Evolutionary conservation across 2,113 vertebrate species (phyloP).

Genomic region (Rhinoderma darwinii): DNA sequence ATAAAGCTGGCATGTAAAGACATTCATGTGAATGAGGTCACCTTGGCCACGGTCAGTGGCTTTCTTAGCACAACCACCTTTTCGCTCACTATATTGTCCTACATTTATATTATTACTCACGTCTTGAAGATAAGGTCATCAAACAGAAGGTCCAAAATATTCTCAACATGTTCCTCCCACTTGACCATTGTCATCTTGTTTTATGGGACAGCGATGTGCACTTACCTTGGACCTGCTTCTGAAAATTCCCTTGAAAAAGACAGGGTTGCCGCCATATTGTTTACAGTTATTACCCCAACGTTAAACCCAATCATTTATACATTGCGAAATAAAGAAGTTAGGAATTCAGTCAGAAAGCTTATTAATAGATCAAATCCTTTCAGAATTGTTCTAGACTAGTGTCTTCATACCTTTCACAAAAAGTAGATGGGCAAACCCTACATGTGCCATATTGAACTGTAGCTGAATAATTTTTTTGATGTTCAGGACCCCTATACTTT

Average conservation of each 20-base stretch:
- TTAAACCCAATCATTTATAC: constrained; percentile 32
- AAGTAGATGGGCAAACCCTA: neutral
- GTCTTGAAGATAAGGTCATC: constrained; percentile 55
- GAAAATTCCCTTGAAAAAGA: constrained; percentile 32
- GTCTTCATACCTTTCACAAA: neutral
- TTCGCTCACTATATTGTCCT: constrained; percentile 61
- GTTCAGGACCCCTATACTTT: too few species aligned
- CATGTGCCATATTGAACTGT: neutral
- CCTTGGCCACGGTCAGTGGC: constrained; percentile 49
- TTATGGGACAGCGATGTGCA: constrained; percentile 62
- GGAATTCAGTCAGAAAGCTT: neutral
- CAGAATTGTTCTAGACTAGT: neutral
- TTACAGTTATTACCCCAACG: constrained; percentile 28
- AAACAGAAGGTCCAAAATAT: constrained; percentile 59
- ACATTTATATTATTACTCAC: constrained; percentile 61
- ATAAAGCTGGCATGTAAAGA: constrained; percentile 47
- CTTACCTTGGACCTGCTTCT: constrained; percentile 59
- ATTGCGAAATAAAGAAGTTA: neutral
- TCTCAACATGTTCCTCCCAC: constrained; percentile 62
- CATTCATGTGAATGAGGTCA: constrained; percentile 13
- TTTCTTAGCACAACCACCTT: constrained; percentile 60
- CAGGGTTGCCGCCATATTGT: constrained; percentile 22
- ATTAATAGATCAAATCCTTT: neutral
- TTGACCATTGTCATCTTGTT: constrained; percentile 63
- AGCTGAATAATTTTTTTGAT: too few species aligned